These are phyloP conservation scores for Tanytarsus gracilentus DNA, from an alignment of 2,888 invertebrate genomes.

Conservation along the genomic window DNA sequence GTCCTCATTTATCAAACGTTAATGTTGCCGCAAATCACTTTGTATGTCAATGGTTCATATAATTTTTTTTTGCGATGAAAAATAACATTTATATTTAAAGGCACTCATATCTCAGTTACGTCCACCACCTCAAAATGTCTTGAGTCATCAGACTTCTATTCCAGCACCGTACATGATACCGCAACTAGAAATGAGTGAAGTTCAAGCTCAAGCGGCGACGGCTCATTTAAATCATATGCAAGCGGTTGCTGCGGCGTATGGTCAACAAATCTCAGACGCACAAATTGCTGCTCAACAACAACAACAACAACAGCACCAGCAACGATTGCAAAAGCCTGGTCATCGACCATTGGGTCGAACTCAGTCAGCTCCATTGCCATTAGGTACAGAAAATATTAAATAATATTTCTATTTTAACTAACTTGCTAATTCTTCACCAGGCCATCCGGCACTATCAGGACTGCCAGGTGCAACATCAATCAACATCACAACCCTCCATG, in stretches of 20 bases:
- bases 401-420: too few species aligned
- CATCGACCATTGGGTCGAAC: conserved; percentile 83
- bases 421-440: too few species aligned
- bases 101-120: conserved; percentile 22
- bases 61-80: too few species aligned
- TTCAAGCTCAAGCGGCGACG: conserved; percentile 19
- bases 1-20: conserved; percentile 54
- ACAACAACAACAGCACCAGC: conserved; percentile 37
- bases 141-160: conserved; percentile 12
- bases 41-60: background rate
- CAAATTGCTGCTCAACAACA: conserved; percentile 32
- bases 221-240: conserved; percentile 44
- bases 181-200: conserved; percentile 14
- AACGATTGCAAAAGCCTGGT: conserved; percentile 57
- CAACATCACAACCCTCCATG: conserved; percentile 42
- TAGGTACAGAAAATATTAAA: too few species aligned
- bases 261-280: conserved; percentile 16
- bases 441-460: conserved; percentile 81
- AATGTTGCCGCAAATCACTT: conserved; percentile 33
- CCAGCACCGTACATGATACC: conserved; percentile 33
- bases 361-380: conserved; percentile 84
- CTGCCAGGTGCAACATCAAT: conserved; percentile 48
- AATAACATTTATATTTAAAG: background rate
- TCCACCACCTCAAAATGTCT: conserved; percentile 31
- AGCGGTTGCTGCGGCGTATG: conserved; percentile 41